Evolutionary conservation across 2,888 invertebrate genomes (phyloP), one percentile per base, ranked within the genome.

Genomic region (Drosophila picticornis): DNA sequence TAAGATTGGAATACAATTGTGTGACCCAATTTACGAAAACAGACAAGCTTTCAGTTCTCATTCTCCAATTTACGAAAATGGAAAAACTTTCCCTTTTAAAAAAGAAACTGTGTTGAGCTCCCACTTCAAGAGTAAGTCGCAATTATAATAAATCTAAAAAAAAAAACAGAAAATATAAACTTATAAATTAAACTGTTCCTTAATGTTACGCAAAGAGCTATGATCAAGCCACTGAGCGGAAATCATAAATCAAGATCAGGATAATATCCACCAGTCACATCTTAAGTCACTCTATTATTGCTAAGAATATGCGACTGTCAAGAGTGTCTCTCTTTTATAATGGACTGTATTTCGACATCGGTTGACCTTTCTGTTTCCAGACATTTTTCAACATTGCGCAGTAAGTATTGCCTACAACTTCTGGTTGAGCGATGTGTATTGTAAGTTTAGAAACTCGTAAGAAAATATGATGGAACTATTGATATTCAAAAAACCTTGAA

Each of bases 81-180:
- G 1, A 22, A 22, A 5, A 22, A 5, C 22, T 11, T 11, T 11
- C 22, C 1, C 40, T 5, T 43, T 43, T 5, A 11, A n/a, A 2
- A 40, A 0, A n/a, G n/a, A n/a, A 4, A 10, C 40, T 4, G 10
- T 0, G 0, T 0, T 40, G 10, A n/a, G 10, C 36, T 6, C 6
- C 36, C 36, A 36, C 19, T 36, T 7, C 19, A 19, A 38, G 2
- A 38, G 36, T 7, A 7, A 38, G 1, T 16, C 1, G 2, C 19
- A 38, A 38, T 38, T 38, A 7, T 36, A 36, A 38, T 38, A 19
- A 19, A 38, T 7, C 13, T 34, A 36, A 7, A 36, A 19, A 3
- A 38, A 31, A 31, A 31, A 36, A 5, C 40, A 10, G n/a, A 10
- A 4, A 4, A 40, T n/a, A n/a, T 4, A 40, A n/a, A n/a, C n/a